A percentile compares a stretch with the other conserved stretches of the same genome.
Evolutionary conservation across 2,797 vertebrate genomes (phyloP).

Genomic region (Lutra lutra): DNA sequence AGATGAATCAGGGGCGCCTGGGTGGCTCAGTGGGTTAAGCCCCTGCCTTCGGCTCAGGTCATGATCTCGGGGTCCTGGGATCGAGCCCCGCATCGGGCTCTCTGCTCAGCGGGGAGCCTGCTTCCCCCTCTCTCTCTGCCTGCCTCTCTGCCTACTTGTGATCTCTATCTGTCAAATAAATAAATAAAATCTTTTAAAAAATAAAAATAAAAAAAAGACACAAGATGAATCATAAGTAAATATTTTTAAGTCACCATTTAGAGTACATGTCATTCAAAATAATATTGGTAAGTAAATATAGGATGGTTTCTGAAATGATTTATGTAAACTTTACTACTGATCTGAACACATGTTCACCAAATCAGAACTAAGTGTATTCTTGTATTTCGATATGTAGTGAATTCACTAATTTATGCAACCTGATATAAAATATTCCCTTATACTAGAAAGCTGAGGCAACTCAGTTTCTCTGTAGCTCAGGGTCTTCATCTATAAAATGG

Average conservation of each 20-base stretch:
- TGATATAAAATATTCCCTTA: conserved; percentile 14
- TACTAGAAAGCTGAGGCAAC: not conserved
- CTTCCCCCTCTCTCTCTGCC: no score
- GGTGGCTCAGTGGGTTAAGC: no score
- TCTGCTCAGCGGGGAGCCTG: no score
- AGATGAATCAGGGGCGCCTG: not conserved
- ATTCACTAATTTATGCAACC: not conserved
- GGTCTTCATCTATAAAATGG: conserved; percentile 8
- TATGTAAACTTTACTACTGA: not conserved
- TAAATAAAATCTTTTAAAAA: no score
- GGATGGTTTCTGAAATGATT: not conserved
- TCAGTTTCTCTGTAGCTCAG: not conserved
- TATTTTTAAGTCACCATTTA: conserved; percentile 9
- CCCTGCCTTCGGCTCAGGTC: no score
- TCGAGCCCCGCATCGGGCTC: no score
- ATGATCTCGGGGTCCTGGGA: no score
- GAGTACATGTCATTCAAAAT: not conserved
- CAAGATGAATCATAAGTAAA: not conserved
- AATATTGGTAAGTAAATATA: not conserved
- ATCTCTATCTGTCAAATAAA: no score
- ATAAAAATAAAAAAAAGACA: not conserved
- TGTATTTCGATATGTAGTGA: not conserved
- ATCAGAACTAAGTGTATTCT: not conserved
- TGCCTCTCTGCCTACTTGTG: no score
- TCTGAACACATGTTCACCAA: not conserved